Percentiles rank a stretch among this genome's conserved stretches.
phyloP scores from a whole-genome alignment of 2,797 vertebrate species.

The Rhabdophis nuchalis region DNA sequence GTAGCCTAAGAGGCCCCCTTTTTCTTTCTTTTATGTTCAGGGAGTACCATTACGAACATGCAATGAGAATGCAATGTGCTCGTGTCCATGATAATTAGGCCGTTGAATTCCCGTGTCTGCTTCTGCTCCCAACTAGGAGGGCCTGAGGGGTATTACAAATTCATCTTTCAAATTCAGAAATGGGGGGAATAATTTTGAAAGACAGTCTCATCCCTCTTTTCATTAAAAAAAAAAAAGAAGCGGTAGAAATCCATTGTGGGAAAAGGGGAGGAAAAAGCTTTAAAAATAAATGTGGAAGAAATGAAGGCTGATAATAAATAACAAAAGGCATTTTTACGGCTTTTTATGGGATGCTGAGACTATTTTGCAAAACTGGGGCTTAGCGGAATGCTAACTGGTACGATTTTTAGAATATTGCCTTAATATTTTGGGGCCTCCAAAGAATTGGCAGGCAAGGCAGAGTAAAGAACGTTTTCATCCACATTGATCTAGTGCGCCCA shows the following conservation, averaged over 20 bases:
- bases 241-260: neutral
- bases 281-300: slow-evolving; percentile 38
- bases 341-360: slow-evolving; percentile 65
- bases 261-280: slow-evolving; percentile 12
- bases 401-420: slow-evolving; percentile 54
- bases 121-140: neutral
- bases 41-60: neutral
- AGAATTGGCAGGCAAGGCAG: neutral
- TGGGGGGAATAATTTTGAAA: neutral
- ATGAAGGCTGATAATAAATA: slow-evolving; percentile 60
- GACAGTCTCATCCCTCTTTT: neutral
- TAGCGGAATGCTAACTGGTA: slow-evolving; percentile 57
- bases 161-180: slow-evolving; percentile 12
- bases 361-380: slow-evolving; percentile 57
- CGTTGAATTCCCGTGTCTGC: neutral
- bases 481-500: fast-evolving
- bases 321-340: slow-evolving; percentile 63
- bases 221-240: slow-evolving; percentile 3
- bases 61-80: neutral
- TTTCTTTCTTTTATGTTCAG: slow-evolving; percentile 20
- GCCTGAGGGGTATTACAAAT: neutral
- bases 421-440: slow-evolving; percentile 36
- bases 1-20: neutral
- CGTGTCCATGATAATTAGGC: neutral
- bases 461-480: neutral